Percentiles rank a stretch among this genome's conserved stretches.
These are phyloP conservation scores for Rhinopomastus cyanomelas DNA, from an alignment of 2,113 vertebrate genomes.

Conservation along the genomic window DNA sequence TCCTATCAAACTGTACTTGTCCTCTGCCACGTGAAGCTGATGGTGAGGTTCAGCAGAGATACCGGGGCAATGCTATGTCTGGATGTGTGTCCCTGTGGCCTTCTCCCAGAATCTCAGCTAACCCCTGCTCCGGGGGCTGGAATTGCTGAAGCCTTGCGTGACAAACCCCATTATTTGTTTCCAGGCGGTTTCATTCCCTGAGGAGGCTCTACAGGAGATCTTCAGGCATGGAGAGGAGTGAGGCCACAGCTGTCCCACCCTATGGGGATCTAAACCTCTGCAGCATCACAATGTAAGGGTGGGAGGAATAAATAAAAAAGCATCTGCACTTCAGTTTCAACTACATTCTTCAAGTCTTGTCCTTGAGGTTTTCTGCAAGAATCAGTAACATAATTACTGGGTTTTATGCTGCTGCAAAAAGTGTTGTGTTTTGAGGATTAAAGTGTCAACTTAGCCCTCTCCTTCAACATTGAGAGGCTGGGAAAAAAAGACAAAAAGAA, in stretches of 20 bases:
- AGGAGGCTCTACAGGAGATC: background rate
- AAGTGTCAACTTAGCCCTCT: background rate
- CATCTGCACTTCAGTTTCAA: background rate
- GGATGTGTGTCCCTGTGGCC: fast-evolving
- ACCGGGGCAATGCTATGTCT: fast-evolving
- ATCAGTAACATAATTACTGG: background rate
- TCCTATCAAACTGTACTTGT: fast-evolving
- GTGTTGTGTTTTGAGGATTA: background rate
- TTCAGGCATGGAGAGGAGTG: background rate
- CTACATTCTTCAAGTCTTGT: background rate
- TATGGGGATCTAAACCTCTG: background rate
- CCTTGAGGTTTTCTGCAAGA: background rate
- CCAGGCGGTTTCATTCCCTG: background rate
- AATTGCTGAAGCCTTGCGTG: background rate
- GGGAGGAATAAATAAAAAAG: background rate
- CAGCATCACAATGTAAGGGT: background rate
- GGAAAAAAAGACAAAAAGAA: background rate
- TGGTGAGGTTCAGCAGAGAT: background rate
- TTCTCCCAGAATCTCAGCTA: fast-evolving
- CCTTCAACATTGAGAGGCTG: background rate
- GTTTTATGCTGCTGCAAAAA: background rate
- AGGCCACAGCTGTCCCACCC: background rate
- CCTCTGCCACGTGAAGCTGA: no score
- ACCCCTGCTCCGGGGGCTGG: background rate
- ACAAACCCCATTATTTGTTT: fast-evolving